Conservation (phyloP, 1,140 invertebrate genomes). For the Lepidurus apus region DNA sequence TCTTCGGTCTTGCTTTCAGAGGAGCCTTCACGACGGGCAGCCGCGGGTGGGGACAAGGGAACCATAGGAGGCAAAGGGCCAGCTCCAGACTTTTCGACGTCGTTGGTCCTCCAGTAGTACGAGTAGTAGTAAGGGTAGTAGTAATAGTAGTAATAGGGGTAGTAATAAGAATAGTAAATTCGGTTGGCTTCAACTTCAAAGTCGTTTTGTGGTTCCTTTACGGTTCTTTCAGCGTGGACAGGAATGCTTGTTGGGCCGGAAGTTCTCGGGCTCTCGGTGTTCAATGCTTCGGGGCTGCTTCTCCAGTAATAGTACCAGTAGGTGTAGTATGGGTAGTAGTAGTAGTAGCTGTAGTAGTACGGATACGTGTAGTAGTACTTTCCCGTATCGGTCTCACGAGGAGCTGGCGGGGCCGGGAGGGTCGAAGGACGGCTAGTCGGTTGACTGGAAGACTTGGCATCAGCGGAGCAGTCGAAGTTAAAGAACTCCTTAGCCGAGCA, state of each 20-base stretch:
- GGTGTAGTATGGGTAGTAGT: constrained; percentile 17
- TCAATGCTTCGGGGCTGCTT: not conserved
- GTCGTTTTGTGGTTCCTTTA: not conserved
- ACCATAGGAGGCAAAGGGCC: not conserved
- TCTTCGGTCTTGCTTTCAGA: not conserved
- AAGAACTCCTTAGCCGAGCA: not conserved
- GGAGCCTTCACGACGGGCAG: not conserved
- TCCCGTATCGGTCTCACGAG: not conserved
- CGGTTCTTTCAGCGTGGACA: not conserved
- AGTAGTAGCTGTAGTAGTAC: constrained; percentile 8
- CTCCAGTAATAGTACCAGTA: constrained; percentile 17
- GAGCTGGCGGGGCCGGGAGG: not conserved
- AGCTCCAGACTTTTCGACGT: not conserved
- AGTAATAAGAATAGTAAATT: not conserved
- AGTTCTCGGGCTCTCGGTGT: not conserved
- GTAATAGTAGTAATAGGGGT: constrained; percentile 5
- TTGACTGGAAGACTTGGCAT: not conserved
- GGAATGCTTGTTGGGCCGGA: too few species aligned
- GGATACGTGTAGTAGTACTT: not conserved
- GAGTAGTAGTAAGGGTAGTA: constrained; percentile 18
- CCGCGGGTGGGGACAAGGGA: not conserved
- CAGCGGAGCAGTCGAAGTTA: not conserved
- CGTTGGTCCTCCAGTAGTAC: not conserved
- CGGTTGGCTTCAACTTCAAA: not conserved
- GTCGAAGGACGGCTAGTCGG: not conserved